Evolutionary conservation across 2,113 vertebrate species (phyloP).

Genomic region (Noturus placidus): DNA sequence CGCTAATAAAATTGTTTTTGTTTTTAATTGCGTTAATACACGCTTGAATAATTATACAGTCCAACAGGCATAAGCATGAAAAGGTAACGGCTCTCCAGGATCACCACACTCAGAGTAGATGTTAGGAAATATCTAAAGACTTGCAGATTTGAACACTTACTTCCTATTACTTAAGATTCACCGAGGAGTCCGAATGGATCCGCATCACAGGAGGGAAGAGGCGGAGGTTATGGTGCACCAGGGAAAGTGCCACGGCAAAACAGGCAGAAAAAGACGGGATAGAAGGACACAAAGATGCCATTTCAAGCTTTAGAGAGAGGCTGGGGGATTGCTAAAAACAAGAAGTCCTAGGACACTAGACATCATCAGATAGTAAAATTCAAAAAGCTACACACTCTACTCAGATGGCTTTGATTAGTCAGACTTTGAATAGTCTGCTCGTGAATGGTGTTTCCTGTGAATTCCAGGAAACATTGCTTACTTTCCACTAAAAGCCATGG

Average conservation of each 20-base stretch:
- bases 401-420: conserved; percentile 66
- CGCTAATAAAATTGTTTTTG: not conserved
- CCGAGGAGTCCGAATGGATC: conserved; percentile 65
- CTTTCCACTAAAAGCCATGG: not conserved
- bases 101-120: conserved; percentile 29
- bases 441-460: conserved; percentile 31
- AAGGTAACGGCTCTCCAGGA: conserved; percentile 25
- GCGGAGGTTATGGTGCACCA: conserved; percentile 67
- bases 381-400: conserved; percentile 64
- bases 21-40: not conserved
- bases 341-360: conserved; percentile 54
- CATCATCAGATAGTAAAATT: conserved; percentile 52
- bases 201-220: conserved; percentile 62
- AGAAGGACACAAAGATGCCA: conserved; percentile 69
- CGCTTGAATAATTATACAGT: not conserved
- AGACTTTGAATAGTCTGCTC: not conserved
- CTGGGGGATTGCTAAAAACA: conserved; percentile 43
- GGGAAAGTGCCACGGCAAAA: conserved; percentile 62
- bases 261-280: conserved; percentile 51
- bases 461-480: not conserved
- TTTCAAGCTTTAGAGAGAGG: conserved; percentile 43
- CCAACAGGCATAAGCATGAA: conserved; percentile 48
- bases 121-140: conserved; percentile 32
- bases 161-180: conserved; percentile 75
- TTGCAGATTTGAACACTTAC: conserved; percentile 69